phyloP scores from a whole-genome alignment of 2,888 invertebrate genomes.

The Venustoraphidia nigricollis region DNA sequence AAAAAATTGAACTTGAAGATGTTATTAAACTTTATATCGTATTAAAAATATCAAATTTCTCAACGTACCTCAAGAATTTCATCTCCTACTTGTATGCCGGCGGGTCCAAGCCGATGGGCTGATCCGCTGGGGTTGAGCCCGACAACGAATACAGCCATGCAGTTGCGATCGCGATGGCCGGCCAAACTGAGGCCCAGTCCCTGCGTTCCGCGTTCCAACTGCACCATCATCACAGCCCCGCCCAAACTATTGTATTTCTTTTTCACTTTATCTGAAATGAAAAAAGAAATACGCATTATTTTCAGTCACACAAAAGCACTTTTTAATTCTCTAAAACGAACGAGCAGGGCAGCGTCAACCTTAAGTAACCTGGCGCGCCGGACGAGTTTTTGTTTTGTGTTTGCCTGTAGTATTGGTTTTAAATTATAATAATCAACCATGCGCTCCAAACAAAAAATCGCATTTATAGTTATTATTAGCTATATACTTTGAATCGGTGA shows the following conservation, averaged over 20 bases:
- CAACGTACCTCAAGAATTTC: conserved; percentile 75
- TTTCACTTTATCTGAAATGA: conserved; percentile 69
- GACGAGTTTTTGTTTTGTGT: no score
- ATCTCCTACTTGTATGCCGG: conserved; percentile 74
- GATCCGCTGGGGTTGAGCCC: conserved; percentile 85
- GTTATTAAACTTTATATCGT: not conserved
- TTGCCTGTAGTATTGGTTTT: no score
- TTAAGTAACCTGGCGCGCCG: no score
- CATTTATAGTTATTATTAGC: no score
- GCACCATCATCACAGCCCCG: conserved; percentile 52
- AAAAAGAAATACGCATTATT: conserved; percentile 6
- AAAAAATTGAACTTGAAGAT: no score
- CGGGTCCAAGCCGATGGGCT: conserved; percentile 45
- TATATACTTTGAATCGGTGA: no score
- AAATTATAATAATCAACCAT: no score
- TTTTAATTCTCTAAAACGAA: no score
- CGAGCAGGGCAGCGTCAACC: no score
- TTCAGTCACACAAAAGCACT: not conserved
- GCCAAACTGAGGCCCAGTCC: conserved; percentile 85
- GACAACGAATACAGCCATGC: conserved; percentile 93
- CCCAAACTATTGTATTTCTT: conserved; percentile 80
- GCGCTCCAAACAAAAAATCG: no score
- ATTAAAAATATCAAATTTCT: not conserved
- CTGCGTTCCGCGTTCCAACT: conserved; percentile 55
- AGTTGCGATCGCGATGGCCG: conserved; percentile 83